Conservation (phyloP, 1,140 invertebrate genomes). For the Leptoteleia sp. region DNA sequence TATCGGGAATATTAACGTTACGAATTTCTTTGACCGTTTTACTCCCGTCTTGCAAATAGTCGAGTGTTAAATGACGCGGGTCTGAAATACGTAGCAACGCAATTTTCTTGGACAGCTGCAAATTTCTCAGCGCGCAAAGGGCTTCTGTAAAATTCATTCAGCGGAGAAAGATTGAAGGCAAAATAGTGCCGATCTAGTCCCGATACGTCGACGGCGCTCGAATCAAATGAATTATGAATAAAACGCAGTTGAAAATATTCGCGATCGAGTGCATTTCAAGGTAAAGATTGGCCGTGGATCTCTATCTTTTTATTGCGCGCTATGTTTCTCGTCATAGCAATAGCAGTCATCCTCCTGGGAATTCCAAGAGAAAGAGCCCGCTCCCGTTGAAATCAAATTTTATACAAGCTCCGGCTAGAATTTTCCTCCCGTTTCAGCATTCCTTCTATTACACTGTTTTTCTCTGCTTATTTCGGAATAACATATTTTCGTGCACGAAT, state of each 20-base stretch:
- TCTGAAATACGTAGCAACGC: constrained; percentile 51
- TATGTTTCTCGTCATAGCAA: constrained; percentile 48
- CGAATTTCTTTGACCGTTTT: constrained; percentile 56
- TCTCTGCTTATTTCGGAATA: constrained; percentile 26
- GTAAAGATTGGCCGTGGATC: constrained; percentile 48
- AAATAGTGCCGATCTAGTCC: constrained; percentile 45
- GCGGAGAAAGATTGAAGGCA: constrained; percentile 48
- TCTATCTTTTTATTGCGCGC: constrained; percentile 47
- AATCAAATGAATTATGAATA: constrained; percentile 68
- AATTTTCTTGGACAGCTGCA: constrained; percentile 55
- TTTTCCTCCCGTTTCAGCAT: constrained; percentile 10
- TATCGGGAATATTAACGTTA: constrained; percentile 52
- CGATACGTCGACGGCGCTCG: constrained; percentile 47
- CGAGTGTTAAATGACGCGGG: constrained; percentile 58
- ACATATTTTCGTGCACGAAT: constrained; percentile 24
- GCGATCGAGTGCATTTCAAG: constrained; percentile 55
- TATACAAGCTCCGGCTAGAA: constrained; percentile 31
- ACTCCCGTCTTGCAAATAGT: constrained; percentile 35
- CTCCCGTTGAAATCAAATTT: constrained; percentile 50
- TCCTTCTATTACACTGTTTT: constrained; percentile 23
- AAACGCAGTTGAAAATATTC: constrained; percentile 60
- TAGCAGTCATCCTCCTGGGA: constrained; percentile 41
- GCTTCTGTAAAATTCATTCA: constrained; percentile 59
- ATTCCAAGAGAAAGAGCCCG: constrained; percentile 16
- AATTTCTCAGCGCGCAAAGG: constrained; percentile 60